Evolutionary conservation across 2,888 invertebrate genomes (phyloP), one percentile per base, ranked within the genome.

Genomic region (Leptopterna dolabrata): DNA sequence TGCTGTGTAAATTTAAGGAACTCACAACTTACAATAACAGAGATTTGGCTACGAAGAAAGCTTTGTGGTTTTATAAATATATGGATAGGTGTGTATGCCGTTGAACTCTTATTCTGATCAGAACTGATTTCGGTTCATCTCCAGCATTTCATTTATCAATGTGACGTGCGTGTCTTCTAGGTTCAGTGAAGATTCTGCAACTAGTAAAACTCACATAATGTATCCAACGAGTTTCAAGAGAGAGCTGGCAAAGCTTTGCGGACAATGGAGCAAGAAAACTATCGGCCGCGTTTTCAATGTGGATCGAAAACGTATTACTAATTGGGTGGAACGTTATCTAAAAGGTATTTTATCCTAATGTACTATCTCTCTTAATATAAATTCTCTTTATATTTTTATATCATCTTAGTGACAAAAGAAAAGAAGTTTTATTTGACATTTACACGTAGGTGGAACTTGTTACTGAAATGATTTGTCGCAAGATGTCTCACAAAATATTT

Each of bases 141-240:
- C n/a, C n/a, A n/a, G n/a, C n/a, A n/a, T n/a, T n/a, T n/a, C n/a
- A n/a, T n/a, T n/a, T n/a, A n/a, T n/a, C n/a, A n/a, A n/a, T n/a
- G n/a, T n/a, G n/a, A n/a, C n/a, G n/a, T n/a, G n/a, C n/a, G n/a
- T n/a, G n/a, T n/a, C n/a, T n/a, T n/a, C n/a, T n/a, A 84, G 84
- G 27, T 85, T 85, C 30, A 29, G 3, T 16, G 76, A 76, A 19
- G 51, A 76, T 16, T 11, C 16, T 16, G 1, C 30, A 14, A 16
- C 27, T 11, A n/a, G 13, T 11, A 85, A 85, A 55, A 78, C 78
- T 16, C 86, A 80, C 78, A 80, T 86, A 11, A 86, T 86, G 70
- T 91, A 91, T 88, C 90, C 91, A 7, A 24, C 78, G 3, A 83
- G 84, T 11, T 91, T 91, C 88, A 91, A 91, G 83, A 63, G 88